phyloP scores from a whole-genome alignment of 2,888 invertebrate genomes.

The Philereme transversata region DNA sequence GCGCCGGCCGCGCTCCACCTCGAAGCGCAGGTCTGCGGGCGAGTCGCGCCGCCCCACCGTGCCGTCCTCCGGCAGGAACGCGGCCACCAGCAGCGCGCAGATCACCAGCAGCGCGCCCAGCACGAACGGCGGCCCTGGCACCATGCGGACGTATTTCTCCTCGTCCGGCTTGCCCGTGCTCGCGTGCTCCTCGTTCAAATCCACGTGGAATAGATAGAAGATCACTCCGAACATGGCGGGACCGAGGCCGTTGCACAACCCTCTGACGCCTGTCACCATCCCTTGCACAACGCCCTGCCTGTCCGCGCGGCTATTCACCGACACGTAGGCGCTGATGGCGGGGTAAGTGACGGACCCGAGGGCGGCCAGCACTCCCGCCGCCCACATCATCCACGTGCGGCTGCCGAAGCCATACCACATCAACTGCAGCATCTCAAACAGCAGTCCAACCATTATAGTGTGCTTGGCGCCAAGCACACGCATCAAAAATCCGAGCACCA shows the following conservation, averaged over 20 bases:
- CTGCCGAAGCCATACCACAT: conserved; percentile 99
- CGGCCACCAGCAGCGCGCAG: conserved; percentile 96
- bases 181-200: conserved; percentile 91
- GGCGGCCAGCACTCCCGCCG: conserved; percentile 97
- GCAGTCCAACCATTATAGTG: conserved; percentile 97
- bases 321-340: conserved; percentile 99
- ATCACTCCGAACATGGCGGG: conserved; percentile 99
- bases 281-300: conserved; percentile 98
- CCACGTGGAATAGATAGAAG: conserved; percentile 99
- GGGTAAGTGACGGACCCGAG: conserved; percentile 99
- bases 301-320: conserved; percentile 98
- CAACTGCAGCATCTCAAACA: conserved; percentile 98
- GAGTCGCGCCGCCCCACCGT: conserved; percentile 68
- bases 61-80: conserved; percentile 90
- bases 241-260: conserved; percentile 98
- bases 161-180: conserved; percentile 63
- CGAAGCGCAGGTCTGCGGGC: conserved; percentile 91
- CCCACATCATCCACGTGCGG: conserved; percentile 99
- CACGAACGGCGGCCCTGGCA: conserved; percentile 99
- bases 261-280: conserved; percentile 99
- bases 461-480: conserved; percentile 95
- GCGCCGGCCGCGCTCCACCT: conserved; percentile 90
- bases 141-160: conserved; percentile 86
- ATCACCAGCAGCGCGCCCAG: conserved; percentile 98
- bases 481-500: conserved; percentile 93